Conservation (phyloP, 2,113 vertebrate genomes). For the Machaerirhynchus nigripectus region DNA sequence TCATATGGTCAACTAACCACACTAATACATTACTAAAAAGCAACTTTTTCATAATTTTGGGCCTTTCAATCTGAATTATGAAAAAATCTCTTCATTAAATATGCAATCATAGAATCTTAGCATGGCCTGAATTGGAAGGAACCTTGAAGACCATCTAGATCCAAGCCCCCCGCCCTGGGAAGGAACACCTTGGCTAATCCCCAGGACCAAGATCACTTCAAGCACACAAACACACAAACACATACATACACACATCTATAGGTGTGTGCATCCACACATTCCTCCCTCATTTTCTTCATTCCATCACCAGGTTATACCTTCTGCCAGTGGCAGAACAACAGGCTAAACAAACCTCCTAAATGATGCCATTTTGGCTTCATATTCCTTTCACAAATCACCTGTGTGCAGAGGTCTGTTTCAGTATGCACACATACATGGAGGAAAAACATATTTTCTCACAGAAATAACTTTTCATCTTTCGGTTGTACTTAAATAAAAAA, state of each 20-base stretch:
- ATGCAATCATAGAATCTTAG: not conserved
- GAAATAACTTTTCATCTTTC: not conserved
- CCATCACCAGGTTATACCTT: not conserved
- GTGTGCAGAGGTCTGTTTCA: not conserved
- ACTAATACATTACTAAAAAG: not conserved
- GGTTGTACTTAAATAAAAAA: not conserved
- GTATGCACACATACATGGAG: not conserved
- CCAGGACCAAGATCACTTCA: not conserved
- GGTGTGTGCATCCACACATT: rapidly evolving
- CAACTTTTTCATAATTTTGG: not conserved
- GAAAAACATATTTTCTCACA: not conserved
- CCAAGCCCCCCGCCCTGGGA: rapidly evolving
- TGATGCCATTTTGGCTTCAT: not conserved
- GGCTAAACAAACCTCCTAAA: not conserved
- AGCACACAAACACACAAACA: not conserved
- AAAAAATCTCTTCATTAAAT: not conserved
- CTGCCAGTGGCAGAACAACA: not conserved
- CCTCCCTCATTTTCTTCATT: not conserved
- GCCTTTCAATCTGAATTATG: not conserved
- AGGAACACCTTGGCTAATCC: not conserved
- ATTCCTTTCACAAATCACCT: not conserved
- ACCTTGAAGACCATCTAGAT: not conserved
- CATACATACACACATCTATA: rapidly evolving
- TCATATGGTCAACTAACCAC: not conserved
- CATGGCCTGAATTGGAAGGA: not conserved